These are phyloP conservation scores for Drosophila mulleri DNA, from an alignment of 2,888 invertebrate species.

Conservation along the genomic window DNA sequence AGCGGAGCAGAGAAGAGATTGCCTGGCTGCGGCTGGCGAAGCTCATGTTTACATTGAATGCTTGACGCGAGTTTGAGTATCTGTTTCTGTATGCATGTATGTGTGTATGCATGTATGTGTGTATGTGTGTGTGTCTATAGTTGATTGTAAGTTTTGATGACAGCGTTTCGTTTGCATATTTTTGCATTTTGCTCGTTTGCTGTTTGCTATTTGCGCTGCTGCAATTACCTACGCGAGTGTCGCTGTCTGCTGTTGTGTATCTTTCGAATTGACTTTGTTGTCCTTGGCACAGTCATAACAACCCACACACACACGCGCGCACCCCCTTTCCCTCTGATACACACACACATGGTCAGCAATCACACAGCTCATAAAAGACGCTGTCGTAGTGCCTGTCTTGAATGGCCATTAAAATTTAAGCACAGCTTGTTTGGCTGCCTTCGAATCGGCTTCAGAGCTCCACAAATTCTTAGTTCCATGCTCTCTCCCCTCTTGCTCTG, in stretches of 20 bases:
- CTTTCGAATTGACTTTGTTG: slow-evolving; percentile 68
- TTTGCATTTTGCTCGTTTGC: slow-evolving; percentile 68
- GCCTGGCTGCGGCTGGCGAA: slow-evolving; percentile 28
- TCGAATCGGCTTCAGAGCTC: slow-evolving; percentile 14
- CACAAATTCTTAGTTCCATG: slow-evolving; percentile 1
- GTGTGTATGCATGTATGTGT: slow-evolving; percentile 13
- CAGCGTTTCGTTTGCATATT: slow-evolving; percentile 77
- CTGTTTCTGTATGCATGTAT: slow-evolving; percentile 21
- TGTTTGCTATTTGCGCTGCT: slow-evolving; percentile 26
- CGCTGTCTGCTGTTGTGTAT: slow-evolving; percentile 43
- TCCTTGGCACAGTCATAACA: slow-evolving; percentile 39
- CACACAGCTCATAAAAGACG: slow-evolving; percentile 79
- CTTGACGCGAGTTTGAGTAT: slow-evolving; percentile 43
- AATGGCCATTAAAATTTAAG: slow-evolving; percentile 78
- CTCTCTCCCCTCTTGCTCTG: too few relatives aligned
- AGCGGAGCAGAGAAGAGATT: neutral
- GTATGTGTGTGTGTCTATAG: slow-evolving; percentile 36
- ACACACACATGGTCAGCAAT: slow-evolving; percentile 51
- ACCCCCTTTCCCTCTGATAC: neutral
- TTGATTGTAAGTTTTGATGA: slow-evolving; percentile 78
- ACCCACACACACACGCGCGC: slow-evolving; percentile 1
- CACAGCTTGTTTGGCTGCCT: slow-evolving; percentile 56
- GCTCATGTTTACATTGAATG: slow-evolving; percentile 57
- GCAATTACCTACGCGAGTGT: slow-evolving; percentile 47
- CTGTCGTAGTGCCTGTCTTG: slow-evolving; percentile 52